Evolutionary conservation across 2,888 invertebrate species (phyloP), one percentile per base, ranked within the genome.

Genomic region (Lathronympha strigana): DNA sequence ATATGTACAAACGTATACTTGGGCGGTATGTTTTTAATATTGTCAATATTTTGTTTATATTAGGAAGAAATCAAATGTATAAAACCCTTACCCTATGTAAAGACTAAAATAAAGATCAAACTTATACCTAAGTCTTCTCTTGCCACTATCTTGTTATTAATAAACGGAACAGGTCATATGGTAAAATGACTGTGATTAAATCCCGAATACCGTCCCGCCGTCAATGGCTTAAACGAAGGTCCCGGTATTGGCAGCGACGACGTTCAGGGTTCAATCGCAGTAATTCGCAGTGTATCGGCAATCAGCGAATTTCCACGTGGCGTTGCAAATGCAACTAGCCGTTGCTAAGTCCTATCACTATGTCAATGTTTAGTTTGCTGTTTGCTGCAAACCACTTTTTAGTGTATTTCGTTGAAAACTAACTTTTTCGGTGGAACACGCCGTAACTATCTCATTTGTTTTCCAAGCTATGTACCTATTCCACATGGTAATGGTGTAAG

Each of bases 271-370:
- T 51, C 38, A 54, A 23, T 54, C 23, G 23, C 40, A 40, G 54
- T 55, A 55, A 53, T 53, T 33, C 50, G 50, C 36, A 33, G 21
- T 36, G 53, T 36, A 21, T 53, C 51, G 53, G 53, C 36, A 53
- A 53, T 36, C 53, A 53, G 36, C n/a, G 33, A 49, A 49, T 36
- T 33, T 21, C 33, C 4, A 21, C 36, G 53, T 21, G 23, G 25
- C 36, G 53, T 15, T 0, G 21, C 21, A n/a, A 45, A 45, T 23
- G 45, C 45, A 23, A 43, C 43, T 23, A 13, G 43, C 11, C 11
- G 21, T 23, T 45, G 21, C 23, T 4, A 45, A 45, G 13, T 23
- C 17, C 6, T 17, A 17, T 40, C 15, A 40, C 3, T 6, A 40
- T 17, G 17, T 40, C n/a, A 40, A 23, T 19, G 43, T 1, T 4